phyloP scores from a whole-genome alignment of 2,113 vertebrate species.

The Mesembrinibis cayennensis region DNA sequence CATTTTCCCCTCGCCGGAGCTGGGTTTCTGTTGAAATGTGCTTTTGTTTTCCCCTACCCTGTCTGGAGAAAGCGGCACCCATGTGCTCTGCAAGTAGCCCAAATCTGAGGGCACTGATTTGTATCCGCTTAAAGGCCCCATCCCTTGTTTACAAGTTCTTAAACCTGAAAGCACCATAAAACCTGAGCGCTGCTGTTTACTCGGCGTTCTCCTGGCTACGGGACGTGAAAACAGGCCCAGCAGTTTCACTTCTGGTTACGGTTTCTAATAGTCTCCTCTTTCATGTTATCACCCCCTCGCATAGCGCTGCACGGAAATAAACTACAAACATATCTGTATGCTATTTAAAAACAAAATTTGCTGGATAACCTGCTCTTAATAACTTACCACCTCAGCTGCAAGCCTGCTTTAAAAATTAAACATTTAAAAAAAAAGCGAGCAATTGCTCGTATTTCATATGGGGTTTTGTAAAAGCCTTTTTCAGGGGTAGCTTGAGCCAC shows the following conservation, averaged over 20 bases:
- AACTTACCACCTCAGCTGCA: neutral
- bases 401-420: neutral
- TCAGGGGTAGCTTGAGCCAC: neutral
- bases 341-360: neutral
- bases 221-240: slow-evolving; percentile 35
- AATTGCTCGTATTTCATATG: neutral
- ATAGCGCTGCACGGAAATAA: neutral
- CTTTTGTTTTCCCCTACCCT: neutral
- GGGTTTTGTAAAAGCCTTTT: neutral
- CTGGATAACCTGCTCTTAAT: neutral
- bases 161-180: neutral
- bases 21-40: neutral
- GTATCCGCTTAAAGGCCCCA: neutral
- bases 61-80: neutral
- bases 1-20: neutral
- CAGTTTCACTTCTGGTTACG: slow-evolving; percentile 23
- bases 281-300: slow-evolving; percentile 21
- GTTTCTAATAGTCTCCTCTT: slow-evolving; percentile 40
- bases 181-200: neutral
- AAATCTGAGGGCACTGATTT: neutral
- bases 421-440: neutral
- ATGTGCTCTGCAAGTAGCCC: neutral
- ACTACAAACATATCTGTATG: neutral
- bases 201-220: slow-evolving; percentile 28
- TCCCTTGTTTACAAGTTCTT: neutral